Conservation (phyloP, 2,113 vertebrate genomes). For the Etia nguti region DNA sequence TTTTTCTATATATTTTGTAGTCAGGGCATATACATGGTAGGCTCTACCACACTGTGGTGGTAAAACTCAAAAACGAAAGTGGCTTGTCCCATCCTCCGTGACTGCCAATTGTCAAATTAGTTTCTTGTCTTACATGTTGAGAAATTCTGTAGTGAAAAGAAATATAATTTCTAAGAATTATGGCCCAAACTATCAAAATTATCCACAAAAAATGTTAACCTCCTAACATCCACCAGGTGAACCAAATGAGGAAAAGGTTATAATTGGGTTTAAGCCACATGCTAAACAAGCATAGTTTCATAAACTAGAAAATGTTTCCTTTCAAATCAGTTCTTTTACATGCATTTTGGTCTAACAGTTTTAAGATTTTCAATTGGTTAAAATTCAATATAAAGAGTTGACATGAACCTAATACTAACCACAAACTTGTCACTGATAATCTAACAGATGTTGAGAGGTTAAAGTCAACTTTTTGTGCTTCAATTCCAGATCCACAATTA, state of each 20-base stretch:
- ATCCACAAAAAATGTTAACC: not conserved
- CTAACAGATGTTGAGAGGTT: not conserved
- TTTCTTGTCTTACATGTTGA: not conserved
- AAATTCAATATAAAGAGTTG: not conserved
- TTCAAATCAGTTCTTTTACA: not conserved
- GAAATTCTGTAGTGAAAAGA: not conserved
- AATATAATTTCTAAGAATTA: not conserved
- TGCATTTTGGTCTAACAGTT: not conserved
- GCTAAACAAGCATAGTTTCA: not conserved
- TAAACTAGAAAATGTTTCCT: not conserved
- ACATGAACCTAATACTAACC: not conserved
- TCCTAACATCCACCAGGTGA: not conserved
- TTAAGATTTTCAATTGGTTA: not conserved
- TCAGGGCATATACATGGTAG: not conserved
- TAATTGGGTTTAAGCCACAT: not conserved
- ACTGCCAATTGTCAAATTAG: not conserved
- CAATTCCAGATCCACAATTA: not conserved
- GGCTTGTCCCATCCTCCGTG: not conserved
- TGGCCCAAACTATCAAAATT: not conserved
- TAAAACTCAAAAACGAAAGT: not conserved
- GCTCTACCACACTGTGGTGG: not conserved
- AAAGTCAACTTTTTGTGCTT: conserved; percentile 13
- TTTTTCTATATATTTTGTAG: not conserved
- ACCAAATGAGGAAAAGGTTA: not conserved
- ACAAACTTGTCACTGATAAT: not conserved